Percentiles rank a stretch among this genome's conserved stretches.
phyloP scores from a whole-genome alignment of 2,797 vertebrate species.

The Otus scops region DNA sequence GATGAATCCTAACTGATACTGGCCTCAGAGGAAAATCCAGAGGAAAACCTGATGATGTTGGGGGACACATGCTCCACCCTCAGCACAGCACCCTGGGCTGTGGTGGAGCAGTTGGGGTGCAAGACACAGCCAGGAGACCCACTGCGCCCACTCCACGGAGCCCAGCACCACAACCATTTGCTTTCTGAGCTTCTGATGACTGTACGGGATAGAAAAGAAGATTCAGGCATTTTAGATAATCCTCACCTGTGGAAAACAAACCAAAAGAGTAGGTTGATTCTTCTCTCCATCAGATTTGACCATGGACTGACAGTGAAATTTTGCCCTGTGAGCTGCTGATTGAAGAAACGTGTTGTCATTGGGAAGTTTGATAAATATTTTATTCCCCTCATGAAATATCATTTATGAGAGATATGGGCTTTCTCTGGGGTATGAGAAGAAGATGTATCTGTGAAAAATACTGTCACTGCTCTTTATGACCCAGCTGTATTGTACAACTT shows the following conservation, averaged over 20 bases:
- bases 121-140: not conserved
- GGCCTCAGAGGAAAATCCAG: not conserved
- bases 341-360: not conserved
- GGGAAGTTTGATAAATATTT: not conserved
- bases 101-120: not conserved
- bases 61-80: accelerated
- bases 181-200: not conserved
- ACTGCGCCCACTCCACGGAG: accelerated
- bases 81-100: accelerated
- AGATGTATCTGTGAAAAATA: not conserved
- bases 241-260: not conserved
- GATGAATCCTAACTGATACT: not conserved
- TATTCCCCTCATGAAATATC: not conserved
- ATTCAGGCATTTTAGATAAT: not conserved
- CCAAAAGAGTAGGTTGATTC: not conserved
- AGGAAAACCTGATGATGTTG: not conserved
- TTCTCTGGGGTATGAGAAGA: not conserved
- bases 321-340: not conserved
- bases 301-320: not conserved
- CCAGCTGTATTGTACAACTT: not conserved
- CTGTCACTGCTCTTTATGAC: not conserved
- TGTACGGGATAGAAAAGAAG: accelerated
- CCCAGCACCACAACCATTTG: not conserved
- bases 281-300: not conserved
- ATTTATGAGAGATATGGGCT: not conserved